These are phyloP conservation scores for Manis crassicaudata DNA, from an alignment of 2,797 vertebrate species.

Conservation along the genomic window DNA sequence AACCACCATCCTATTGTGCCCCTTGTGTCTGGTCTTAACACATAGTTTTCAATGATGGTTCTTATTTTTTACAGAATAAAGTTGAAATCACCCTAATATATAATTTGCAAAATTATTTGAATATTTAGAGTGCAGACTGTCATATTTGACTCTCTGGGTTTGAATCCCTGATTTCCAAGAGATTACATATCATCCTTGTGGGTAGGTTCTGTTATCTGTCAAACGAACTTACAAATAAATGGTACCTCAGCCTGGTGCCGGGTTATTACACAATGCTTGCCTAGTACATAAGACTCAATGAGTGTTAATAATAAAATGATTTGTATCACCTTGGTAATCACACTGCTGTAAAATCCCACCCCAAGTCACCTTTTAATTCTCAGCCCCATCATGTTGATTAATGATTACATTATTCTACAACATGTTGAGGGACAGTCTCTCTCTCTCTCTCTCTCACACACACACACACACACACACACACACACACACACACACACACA, in stretches of 20 bases:
- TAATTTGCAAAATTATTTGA: neutral
- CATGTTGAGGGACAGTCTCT: neutral
- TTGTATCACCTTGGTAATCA: neutral
- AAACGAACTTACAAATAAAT: neutral
- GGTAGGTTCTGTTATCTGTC: neutral
- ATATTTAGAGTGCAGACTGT: neutral
- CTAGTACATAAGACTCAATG: neutral
- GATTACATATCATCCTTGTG: neutral
- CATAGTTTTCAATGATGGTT: neutral
- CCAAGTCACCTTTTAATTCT: neutral
- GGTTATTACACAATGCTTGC: neutral
- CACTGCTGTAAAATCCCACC: neutral
- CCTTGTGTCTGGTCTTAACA: neutral
- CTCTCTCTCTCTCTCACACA: too few species aligned
- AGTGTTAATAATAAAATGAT: neutral
- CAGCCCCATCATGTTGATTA: neutral
- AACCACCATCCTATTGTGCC: fast-evolving
- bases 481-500: neutral
- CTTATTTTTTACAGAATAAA: neutral
- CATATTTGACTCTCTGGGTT: neutral
- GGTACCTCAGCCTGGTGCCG: neutral
- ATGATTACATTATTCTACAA: too few species aligned
- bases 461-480: neutral
- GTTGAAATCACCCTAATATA: neutral
- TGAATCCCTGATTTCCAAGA: neutral